Evolutionary conservation across 2,888 invertebrate genomes (phyloP), one percentile per base, ranked within the genome.

Genomic region (Celastrina argiolus): DNA sequence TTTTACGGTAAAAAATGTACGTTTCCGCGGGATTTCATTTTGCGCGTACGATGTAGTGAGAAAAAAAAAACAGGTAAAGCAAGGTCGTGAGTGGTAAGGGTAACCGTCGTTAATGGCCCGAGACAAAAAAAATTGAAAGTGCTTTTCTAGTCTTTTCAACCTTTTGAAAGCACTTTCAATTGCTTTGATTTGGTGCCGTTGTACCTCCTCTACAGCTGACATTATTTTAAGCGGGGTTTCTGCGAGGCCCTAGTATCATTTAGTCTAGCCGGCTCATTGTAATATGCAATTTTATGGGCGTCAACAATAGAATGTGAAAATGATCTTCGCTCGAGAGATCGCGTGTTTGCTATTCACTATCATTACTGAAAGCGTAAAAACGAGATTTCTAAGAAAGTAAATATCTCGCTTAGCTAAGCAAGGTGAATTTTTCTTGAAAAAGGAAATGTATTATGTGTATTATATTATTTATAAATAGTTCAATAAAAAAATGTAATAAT

Each of bases 311-410:
- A 65, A 65, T 65, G 65, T 65, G 65, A 65, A 65, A 65, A 56
- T 28, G 12, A 34, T 56, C 22, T 51, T 56, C 28, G 26, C 1
- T 65, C 26, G 10, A 61, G 39, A 45, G 63, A 69, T 69, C 64
- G 70, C 70, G 69, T 69, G 69, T 56, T 58, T 7, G 41, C 39
- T 67, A 67, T 83, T 86, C 82, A 72, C 82, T 77, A 74, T 84
- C 81, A 69, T 75, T 70, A 85, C 77, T 80, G 90, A 90, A 90
- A 90, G 90, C 90, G 90, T 85, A 81, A 87, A 83, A 73, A 76
- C 74, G 75, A 78, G 76, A 78, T 78, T 78, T 78, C 75, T 75
- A 75, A 71, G 74, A 78, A 81, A 79, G 70, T 71, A 70, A 69
- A 65, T 42, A 56, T 56, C 28, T 66, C 64, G 36, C 69, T 56